These are phyloP conservation scores for Epinotia bilunana DNA, from an alignment of 2,888 invertebrate genomes.

Conservation along the genomic window DNA sequence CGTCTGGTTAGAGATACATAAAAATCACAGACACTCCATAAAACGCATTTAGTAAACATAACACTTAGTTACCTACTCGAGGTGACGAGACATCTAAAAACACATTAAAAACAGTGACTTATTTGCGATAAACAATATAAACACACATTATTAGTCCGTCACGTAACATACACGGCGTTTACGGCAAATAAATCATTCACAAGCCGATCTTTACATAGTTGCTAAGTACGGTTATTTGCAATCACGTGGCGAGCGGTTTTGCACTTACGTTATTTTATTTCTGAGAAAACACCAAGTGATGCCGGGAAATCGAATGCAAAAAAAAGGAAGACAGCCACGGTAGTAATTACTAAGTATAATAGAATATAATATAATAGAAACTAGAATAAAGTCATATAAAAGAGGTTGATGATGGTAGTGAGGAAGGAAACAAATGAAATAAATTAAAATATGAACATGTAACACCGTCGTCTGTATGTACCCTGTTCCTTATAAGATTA, in stretches of 20 bases:
- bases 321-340: not conserved
- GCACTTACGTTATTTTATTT: conserved; percentile 5
- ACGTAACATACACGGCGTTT: conserved; percentile 1
- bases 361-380: too few species aligned
- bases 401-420: not conserved
- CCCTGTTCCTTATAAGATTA: too few species aligned
- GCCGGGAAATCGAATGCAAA: conserved; percentile 17
- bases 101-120: conserved; percentile 3
- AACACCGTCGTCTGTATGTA: too few species aligned
- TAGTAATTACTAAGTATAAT: not conserved
- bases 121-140: not conserved
- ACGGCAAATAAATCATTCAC: conserved; percentile 14
- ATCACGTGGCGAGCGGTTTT: not conserved
- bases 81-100: conserved; percentile 3
- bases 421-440: too few species aligned
- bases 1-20: not conserved
- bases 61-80: not conserved
- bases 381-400: not conserved
- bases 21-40: not conserved
- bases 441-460: too few species aligned
- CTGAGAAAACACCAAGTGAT: conserved; percentile 11
- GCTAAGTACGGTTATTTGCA: conserved; percentile 14
- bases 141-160: conserved; percentile 21
- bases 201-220: not conserved
- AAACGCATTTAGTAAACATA: not conserved